Evolutionary conservation across 2,797 vertebrate species (phyloP), one percentile per base, ranked within the genome.

Genomic region (Triplophysa bombifrons): DNA sequence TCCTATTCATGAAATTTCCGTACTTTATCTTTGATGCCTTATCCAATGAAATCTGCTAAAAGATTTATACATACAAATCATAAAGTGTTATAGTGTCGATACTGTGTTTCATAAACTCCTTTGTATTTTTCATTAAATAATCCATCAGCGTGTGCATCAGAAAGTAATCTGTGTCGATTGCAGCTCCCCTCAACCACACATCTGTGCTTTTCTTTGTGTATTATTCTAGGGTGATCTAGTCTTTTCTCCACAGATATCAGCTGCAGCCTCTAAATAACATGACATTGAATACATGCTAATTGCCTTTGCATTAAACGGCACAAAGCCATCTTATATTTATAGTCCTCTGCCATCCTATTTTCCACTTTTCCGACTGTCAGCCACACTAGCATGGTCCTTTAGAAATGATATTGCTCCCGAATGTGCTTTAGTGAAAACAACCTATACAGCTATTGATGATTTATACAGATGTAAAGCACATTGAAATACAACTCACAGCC

Each of bases 361-460:
- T 68, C 41, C 53, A 58, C 38, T 34, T 48, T 48, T 76, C 53
- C 48, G 65, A 30, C 74, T 34, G 41, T 68, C 65, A 58, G 64
- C 64, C 50, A 12, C 67, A 34, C 19, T 12, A 13, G 34, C 50
- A 34, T 17, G 4, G 19, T 9, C 53, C 5, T 67, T 19, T 46
- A 17, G 22, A 76, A 69, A 76, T 34, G 17, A 48, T 69, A 77
- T 34, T 38, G 25, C 65, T 77, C 75, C 65, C 41, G 1, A 69
- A 50, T 25, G 65, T 77, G 41, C 65, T 69, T 68, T 77, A 61
- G 65, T 69, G 44, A 60, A 58, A 69, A 69, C 75, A 22, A 77
- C 55, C 53, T 22, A 77, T 77, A 60, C 65, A 50, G 41, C 38
- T 77, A 22, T 60, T 56, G 25, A 69, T 69, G 75, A 77, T 77